Conservation (phyloP, 2,888 invertebrate genomes). For the Ophonus ardosiacus region DNA sequence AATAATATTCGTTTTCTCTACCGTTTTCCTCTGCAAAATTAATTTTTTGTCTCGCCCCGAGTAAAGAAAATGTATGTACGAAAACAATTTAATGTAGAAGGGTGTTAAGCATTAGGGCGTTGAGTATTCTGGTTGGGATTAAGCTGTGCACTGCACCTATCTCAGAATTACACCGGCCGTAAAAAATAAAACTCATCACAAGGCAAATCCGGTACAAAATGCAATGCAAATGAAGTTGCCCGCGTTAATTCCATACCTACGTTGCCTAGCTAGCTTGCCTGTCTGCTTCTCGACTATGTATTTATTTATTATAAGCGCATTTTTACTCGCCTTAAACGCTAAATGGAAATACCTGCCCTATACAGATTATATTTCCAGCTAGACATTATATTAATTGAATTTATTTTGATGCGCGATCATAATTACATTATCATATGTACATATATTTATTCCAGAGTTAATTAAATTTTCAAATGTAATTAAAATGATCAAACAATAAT, state of each 20-base stretch:
- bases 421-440: slow-evolving; percentile 22
- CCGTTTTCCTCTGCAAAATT: too few relatives aligned
- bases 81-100: neutral
- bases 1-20: too few relatives aligned
- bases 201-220: slow-evolving; percentile 70
- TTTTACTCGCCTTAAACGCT: slow-evolving; percentile 13
- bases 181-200: slow-evolving; percentile 72
- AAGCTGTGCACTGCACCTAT: slow-evolving; percentile 66
- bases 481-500: neutral
- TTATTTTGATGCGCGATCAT: slow-evolving; percentile 22
- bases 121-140: slow-evolving; percentile 65
- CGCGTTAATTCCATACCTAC: slow-evolving; percentile 68
- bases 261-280: slow-evolving; percentile 30
- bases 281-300: neutral
- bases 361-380: neutral
- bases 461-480: slow-evolving; percentile 43
- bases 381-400: slow-evolving; percentile 26
- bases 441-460: slow-evolving; percentile 11
- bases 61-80: neutral
- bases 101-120: neutral
- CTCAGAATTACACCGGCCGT: slow-evolving; percentile 66
- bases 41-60: too few relatives aligned
- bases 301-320: slow-evolving; percentile 49
- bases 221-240: slow-evolving; percentile 71
- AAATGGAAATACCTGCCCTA: neutral